A percentile compares a stretch with the other conserved stretches of the same genome.
Conservation (phyloP, 2,797 vertebrate species). For the Taenioides sp. region DNA sequence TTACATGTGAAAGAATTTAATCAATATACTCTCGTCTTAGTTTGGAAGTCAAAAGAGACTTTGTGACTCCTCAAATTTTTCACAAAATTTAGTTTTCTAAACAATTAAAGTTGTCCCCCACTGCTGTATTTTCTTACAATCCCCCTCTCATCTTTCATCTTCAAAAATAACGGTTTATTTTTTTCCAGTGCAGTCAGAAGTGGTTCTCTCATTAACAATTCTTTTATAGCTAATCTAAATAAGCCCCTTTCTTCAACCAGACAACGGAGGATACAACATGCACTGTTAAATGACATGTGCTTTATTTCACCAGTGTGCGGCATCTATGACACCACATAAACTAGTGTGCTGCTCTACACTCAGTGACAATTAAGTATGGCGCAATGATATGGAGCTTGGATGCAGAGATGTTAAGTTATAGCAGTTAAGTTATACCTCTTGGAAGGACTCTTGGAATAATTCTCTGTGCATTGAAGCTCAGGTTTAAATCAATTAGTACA, state of each 20-base stretch:
- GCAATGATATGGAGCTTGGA: conserved; percentile 21
- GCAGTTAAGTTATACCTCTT: conserved; percentile 19
- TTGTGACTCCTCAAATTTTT: background rate
- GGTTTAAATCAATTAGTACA: conserved; percentile 67
- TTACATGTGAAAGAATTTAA: background rate
- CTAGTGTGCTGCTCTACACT: conserved; percentile 50
- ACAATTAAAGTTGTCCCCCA: background rate
- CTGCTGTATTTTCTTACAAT: conserved; percentile 5
- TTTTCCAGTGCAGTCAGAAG: background rate
- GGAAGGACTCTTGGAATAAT: conserved; percentile 61
- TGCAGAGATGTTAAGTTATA: conserved; percentile 22
- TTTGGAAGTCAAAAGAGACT: background rate
- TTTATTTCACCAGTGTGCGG: conserved; percentile 61
- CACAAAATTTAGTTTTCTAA: background rate
- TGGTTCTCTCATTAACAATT: conserved; percentile 19
- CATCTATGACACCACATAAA: conserved; percentile 44
- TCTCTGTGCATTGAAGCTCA: conserved; percentile 58
- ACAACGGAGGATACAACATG: conserved; percentile 56
- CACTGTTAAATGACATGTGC: conserved; percentile 60
- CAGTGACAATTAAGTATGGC: conserved; percentile 50
- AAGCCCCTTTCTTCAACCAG: conserved; percentile 42
- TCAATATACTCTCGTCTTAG: conserved; percentile 17
- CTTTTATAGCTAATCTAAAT: conserved; percentile 45
- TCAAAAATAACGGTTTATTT: background rate
- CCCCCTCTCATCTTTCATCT: background rate